Evolutionary conservation across 2,888 invertebrate species (phyloP), one percentile per base, ranked within the genome.

Genomic region (Melanotus villosus): DNA sequence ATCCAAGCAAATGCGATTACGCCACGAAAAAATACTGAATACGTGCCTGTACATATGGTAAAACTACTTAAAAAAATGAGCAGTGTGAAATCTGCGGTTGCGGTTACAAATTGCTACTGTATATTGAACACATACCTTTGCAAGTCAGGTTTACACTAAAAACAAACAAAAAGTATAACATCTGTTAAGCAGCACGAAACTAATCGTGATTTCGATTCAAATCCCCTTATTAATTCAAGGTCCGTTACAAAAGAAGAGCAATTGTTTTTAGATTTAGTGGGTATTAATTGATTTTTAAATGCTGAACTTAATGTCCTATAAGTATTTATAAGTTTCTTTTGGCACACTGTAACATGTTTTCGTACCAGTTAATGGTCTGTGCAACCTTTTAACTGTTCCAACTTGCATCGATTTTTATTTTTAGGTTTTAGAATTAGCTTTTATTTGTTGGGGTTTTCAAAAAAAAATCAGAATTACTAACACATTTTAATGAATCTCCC

Each of bases 231-330:
- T 58, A 68, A 68, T 64, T 68, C 68, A 34, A n/a, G 36, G 41
- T 45, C 43, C 34, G 57, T 21, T 30, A 23, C 47, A 43, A 47
- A 68, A 68, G 68, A 64, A 67, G 60, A 34, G 54, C 65, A 65
- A 41, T 65, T 57, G 34, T 57, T 50, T 58, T 47, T 57, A 45
- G 36, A 58, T 65, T 65, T 65, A 56, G 65, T 38, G 14, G 52
- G 58, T 59, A 68, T 68, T 68, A 68, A 68, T 68, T 68, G 68
- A 64, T 68, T 64, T 64, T 64, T 68, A 68, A 68, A 68, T 68
- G 52, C 38, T 14, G 16, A 18, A 58, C 43, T 54, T 45, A 57
- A 65, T 21, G 50, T 36, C 62, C 50, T 36, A 65, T 67, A 43
- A n/a, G 32, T 68, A 68, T 68, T 68, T 68, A 68, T 68, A 43